Base-by-base conservation (phyloP, 2,888 invertebrate species). In the Philopedon plagiatum region DNA sequence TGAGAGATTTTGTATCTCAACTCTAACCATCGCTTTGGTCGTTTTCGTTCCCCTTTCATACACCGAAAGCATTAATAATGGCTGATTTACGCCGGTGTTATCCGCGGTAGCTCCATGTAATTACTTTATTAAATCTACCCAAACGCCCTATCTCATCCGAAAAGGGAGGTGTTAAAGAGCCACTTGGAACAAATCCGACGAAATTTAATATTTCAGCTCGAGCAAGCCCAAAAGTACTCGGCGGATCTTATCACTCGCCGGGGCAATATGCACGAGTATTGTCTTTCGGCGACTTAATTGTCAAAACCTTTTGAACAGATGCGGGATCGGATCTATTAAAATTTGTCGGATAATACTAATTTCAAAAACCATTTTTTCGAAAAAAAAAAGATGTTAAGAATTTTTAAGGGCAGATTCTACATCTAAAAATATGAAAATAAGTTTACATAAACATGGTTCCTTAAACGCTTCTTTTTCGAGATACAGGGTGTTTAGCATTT, bases 11-110 rank as follows among this genome's bases (percentile, higher is more conserved):
- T 44, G 65, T 64, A 64, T 64, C 64, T 64, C n/a, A n/a, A n/a
- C n/a, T n/a, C n/a, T n/a, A 11, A 39, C 39, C 37, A 56, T 58
- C 58, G 46, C 13, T 34, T 67, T 67, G 49, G 58, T 46, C 67
- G 46, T 60, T 65, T 63, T 64, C 57, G 39, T 74, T 75, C 78
- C 78, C 78, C 78, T 77, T 79, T 75, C 67, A 60, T 60, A 60
- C 60, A 67, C 46, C 75, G 37, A 64, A 76, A 77, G 76, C 80
- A 79, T 80, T 81, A 80, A 81, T 80, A 82, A 80, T 80, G 78
- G 75, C 79, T 80, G 82, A 82, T 82, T 81, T 82, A 81, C 80
- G 79, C 75, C 76, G 77, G 78, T 79, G 79, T 81, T 79, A 80
- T 80, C 78, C 78, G 72, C 77, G 77, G 80, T 79, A 78, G 80